A percentile compares a stretch with the other conserved stretches of the same genome.
phyloP scores from a whole-genome alignment of 2,888 invertebrate genomes.

The Chloromyia formosa region DNA sequence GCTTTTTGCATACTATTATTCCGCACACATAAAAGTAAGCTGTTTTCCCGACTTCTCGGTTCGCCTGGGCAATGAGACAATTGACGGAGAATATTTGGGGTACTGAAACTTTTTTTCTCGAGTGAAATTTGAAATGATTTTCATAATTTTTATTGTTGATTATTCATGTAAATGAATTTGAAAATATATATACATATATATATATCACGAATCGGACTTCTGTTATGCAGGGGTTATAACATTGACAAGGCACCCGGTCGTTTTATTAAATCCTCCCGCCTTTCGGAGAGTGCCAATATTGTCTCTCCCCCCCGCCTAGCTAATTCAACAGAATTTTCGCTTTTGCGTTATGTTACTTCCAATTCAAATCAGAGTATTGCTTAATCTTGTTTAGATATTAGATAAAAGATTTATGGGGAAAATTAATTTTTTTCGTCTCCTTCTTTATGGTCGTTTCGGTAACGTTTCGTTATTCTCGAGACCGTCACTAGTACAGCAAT shows the following conservation, averaged over 20 bases:
- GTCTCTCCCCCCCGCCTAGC: neutral
- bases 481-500: neutral
- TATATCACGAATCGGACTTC: neutral
- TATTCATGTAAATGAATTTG: constrained; percentile 42
- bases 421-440: constrained; percentile 11
- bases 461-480: neutral
- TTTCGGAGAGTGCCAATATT: neutral
- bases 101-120: too few relatives aligned
- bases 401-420: constrained; percentile 31
- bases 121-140: constrained; percentile 33
- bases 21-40: too few relatives aligned
- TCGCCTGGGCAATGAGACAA: neutral
- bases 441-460: neutral
- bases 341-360: neutral
- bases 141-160: constrained; percentile 35
- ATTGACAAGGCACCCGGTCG: constrained; percentile 6
- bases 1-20: too few relatives aligned
- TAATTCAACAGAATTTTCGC: neutral
- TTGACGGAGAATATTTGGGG: neutral
- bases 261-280: too few relatives aligned
- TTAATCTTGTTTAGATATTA: constrained; percentile 32
- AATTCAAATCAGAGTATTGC: constrained; percentile 19
- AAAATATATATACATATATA: neutral
- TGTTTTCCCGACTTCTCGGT: constrained; percentile 10
- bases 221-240: neutral